Evolutionary conservation across 2,113 vertebrate genomes (phyloP).

Genomic region (Picathartes gymnocephalus): DNA sequence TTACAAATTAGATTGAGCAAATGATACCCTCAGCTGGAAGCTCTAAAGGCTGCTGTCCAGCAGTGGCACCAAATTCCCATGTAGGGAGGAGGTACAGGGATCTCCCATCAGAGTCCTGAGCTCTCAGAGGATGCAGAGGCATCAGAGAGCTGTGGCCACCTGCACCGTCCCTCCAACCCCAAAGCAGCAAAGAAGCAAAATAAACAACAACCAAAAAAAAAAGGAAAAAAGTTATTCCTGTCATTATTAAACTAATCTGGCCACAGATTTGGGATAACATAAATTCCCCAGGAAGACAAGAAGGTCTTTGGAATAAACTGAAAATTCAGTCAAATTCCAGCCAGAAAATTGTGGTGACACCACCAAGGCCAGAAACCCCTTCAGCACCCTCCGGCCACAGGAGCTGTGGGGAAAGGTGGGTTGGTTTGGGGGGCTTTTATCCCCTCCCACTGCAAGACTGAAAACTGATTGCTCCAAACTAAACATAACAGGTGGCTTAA

Average conservation of each 20-base stretch:
- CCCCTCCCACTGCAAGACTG: neutral
- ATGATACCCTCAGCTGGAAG: neutral
- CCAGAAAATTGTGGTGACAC: neutral
- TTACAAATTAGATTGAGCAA: neutral
- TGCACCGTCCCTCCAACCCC: neutral
- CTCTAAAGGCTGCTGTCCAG: neutral
- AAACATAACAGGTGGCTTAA: neutral
- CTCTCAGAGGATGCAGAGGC: neutral
- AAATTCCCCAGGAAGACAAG: neutral
- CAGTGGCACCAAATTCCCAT: neutral
- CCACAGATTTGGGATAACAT: neutral
- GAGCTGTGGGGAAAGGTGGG: neutral
- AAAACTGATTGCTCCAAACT: neutral
- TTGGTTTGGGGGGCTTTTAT: fast-evolving
- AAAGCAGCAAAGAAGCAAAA: neutral
- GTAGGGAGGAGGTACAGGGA: neutral
- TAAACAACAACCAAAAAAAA: neutral
- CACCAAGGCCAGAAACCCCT: neutral
- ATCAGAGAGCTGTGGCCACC: neutral
- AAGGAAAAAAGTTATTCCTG: neutral
- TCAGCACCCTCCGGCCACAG: neutral
- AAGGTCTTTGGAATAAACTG: neutral
- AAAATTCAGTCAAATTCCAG: neutral
- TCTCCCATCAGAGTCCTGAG: neutral
- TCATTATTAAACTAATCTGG: neutral